Base-by-base conservation (phyloP, 2,113 vertebrate genomes). In the Tylochromis polylepis region DNA sequence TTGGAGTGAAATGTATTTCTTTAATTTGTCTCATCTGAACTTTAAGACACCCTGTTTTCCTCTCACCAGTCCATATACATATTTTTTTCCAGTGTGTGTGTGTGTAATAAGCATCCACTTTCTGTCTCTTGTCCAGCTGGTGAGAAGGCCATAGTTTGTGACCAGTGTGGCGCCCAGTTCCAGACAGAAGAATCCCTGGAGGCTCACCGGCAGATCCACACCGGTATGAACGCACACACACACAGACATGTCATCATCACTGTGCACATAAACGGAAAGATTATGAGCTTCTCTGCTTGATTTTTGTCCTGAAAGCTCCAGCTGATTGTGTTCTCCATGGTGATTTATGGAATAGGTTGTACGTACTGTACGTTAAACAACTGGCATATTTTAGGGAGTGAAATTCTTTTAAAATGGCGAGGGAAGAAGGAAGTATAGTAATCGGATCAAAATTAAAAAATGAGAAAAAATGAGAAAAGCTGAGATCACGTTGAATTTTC, bases 141-240 rank as follows among this genome's bases (percentile, higher is more conserved):
- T 49, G 97, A 98, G 94, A 99, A 99, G 93, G 98, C 98, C 95
- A 97, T 99, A 49, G 98, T 99, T 53, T 99, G 99, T 81, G 99
- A 99, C 94, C 98, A 99, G 95, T 99, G 99, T 1, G 99, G 99
- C 0, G 97, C 98, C 86, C 99, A 99, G 94, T 99, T 99, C 95
- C 98, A 99, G 0, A 99, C 98, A 34, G 98, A 99, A 81, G 98
- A 99, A 5, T 98, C 98, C 46, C 96, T 99, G 95, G 99, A 99
- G 94, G 96, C 97, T 3, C 99, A 99, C 95, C 95, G 98, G 91
- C 97, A 98, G 96, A 98, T 98, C 27, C 99, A 99, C 91, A 99
- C 98, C 0, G 99, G 99, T 99, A 96, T 59, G 96, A 93, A 81
- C 79, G 38, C 82, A 31, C 85, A 55, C 85, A 85, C 86, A 81